Percentiles rank a stretch among this genome's conserved stretches.
Evolutionary conservation across 2,113 vertebrate species (phyloP).

Genomic region (Poeciliopsis retropinna): DNA sequence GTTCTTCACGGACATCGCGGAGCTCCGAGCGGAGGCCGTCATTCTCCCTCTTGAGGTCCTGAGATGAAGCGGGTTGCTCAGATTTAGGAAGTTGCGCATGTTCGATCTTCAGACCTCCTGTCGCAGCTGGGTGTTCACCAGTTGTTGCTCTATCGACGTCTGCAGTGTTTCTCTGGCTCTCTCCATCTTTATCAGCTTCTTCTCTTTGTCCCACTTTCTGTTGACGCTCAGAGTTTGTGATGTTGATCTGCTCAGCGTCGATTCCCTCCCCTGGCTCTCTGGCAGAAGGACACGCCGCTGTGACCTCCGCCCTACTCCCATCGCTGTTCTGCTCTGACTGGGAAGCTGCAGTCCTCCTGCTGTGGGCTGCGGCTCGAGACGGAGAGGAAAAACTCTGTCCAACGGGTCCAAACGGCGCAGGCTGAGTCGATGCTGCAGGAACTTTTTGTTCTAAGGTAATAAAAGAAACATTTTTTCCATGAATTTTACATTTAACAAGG

Average conservation of each 20-base stretch:
- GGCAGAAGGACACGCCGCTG: constrained; percentile 62
- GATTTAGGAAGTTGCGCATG: not conserved
- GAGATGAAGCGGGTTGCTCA: not conserved
- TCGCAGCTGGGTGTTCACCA: not conserved
- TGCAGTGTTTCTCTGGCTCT: constrained; percentile 15
- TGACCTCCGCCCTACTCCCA: constrained; percentile 22
- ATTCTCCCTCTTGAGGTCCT: constrained; percentile 71
- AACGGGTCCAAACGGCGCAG: constrained; percentile 52
- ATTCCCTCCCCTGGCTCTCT: constrained; percentile 83
- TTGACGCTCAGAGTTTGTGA: constrained; percentile 44
- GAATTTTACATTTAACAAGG: not conserved
- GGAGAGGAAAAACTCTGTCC: constrained; percentile 64
- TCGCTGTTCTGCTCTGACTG: constrained; percentile 33
- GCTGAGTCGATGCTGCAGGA: constrained; percentile 27
- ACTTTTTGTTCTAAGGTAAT: constrained; percentile 66
- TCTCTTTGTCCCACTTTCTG: constrained; percentile 10
- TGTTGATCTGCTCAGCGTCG: constrained; percentile 74
- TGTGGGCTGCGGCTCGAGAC: constrained; percentile 33
- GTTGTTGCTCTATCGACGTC: constrained; percentile 1
- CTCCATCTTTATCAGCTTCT: constrained; percentile 14
- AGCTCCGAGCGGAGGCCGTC: constrained; percentile 70
- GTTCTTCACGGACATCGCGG: constrained; percentile 65
- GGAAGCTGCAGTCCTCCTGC: constrained; percentile 37
- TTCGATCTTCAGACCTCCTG: constrained; percentile 2
- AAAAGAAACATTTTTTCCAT: constrained; percentile 8